Base-by-base conservation (phyloP, 2,888 invertebrate species). In the Mongoloraphidia duomilia region DNA sequence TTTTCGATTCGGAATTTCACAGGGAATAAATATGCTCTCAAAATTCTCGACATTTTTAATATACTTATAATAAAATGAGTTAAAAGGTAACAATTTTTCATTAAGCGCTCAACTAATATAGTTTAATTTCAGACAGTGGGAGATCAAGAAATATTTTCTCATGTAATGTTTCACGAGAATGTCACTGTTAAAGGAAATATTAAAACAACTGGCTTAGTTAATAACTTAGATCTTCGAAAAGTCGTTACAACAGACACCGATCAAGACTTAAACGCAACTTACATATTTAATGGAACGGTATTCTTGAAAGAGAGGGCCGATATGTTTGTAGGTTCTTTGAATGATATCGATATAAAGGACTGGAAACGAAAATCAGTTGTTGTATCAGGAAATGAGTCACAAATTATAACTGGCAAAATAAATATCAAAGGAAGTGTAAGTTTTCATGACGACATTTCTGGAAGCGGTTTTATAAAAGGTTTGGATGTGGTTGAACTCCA, bases 351-450 rank as follows among this genome's bases (percentile, higher is more conserved):
- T 55, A 44, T 66, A 34, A 41, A 52, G 6, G 52, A 63, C 8
- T 76, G 75, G 75, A 59, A 65, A 35, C 53, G 58, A 35, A 58
- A 61, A n/a, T 59, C 64, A 2, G 52, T 75, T 1, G 65, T 65
- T 59, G 59, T 58, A 11, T 54, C 55, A 4, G 59, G 61, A 0
- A 56, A 61, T 3, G 36, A 60, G 0, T 55, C 59, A 9, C 74
- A 76, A 57, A 58, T 60, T 5, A 62, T 78, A 8, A 61, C 60
- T 9, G 71, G 72, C 6, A 65, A 67, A 34, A 77, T 77, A 76
- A 66, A 59, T 2, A 55, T 72, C 1, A 50, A 59, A 33, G 62
- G 64, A 6, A 64, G 67, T 49, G 56, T 73, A 12, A 56, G 60
- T 35, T 68, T 74, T 38, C 52, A 60, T n/a, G 59, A 64, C 14